A percentile compares a stretch with the other conserved stretches of the same genome.
Evolutionary conservation across 2,797 vertebrate species (phyloP).

Genomic region (Spondyliosoma cantharus): DNA sequence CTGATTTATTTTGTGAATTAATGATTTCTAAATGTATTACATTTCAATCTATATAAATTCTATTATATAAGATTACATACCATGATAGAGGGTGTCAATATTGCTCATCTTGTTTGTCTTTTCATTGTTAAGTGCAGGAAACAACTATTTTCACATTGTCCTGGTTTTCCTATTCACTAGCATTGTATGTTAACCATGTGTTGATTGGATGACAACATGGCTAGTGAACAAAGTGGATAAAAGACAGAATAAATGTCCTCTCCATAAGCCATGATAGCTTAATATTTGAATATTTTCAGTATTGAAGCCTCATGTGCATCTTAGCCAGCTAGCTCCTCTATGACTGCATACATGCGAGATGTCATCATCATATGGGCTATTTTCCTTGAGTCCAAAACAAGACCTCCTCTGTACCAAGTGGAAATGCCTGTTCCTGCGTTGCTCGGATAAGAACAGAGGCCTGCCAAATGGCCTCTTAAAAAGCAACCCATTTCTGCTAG

Average conservation of each 20-base stretch:
- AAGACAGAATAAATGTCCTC: background rate
- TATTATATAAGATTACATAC: background rate
- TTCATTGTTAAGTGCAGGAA: background rate
- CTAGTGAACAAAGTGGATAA: background rate
- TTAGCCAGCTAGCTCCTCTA: background rate
- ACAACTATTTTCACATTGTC: background rate
- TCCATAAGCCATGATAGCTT: background rate
- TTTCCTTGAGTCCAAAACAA: conserved; percentile 52
- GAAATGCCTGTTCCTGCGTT: conserved; percentile 80
- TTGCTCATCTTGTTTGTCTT: background rate
- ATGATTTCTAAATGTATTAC: background rate
- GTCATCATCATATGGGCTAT: conserved; percentile 24
- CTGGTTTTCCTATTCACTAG: background rate
- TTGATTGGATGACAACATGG: background rate
- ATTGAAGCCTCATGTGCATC: background rate
- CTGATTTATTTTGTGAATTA: background rate
- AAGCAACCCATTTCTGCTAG: conserved; percentile 79
- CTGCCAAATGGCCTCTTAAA: conserved; percentile 82
- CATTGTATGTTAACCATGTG: background rate
- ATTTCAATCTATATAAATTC: background rate
- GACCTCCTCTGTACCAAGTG: conserved; percentile 62
- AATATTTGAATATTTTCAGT: background rate
- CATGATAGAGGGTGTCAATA: background rate
- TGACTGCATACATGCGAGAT: conserved; percentile 24
- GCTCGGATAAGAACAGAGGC: conserved; percentile 76